Evolutionary conservation across 2,113 vertebrate genomes (phyloP).

Genomic region (Anolis carolinensis): DNA sequence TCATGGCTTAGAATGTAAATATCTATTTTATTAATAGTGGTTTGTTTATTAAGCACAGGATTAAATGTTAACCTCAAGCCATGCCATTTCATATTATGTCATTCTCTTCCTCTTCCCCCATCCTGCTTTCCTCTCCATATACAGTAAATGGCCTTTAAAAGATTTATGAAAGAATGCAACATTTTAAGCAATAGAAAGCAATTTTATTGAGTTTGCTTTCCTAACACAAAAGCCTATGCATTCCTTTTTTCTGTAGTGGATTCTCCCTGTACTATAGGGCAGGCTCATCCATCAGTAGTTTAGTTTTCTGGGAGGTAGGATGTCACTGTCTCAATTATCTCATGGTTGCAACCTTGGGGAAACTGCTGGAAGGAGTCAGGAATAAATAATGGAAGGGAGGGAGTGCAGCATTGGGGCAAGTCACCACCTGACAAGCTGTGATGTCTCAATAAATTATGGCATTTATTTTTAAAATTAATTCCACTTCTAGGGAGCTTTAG

Average conservation of each 20-base stretch:
- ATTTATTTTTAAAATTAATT: conserved; percentile 19
- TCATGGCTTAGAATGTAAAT: conserved; percentile 61
- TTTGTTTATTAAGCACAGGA: conserved; percentile 56
- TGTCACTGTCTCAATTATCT: conserved; percentile 14
- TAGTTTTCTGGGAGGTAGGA: neutral
- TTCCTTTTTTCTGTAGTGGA: conserved; percentile 6
- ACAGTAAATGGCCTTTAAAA: conserved; percentile 9
- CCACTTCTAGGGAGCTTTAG: conserved; percentile 11
- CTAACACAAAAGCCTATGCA: neutral
- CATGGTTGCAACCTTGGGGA: neutral
- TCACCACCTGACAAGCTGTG: neutral
- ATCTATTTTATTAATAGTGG: conserved; percentile 61
- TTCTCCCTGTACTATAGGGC: neutral
- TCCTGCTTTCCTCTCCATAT: neutral
- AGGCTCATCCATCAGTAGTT: conserved; percentile 24
- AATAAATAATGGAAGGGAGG: conserved; percentile 21
- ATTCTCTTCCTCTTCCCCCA: neutral
- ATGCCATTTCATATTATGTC: neutral
- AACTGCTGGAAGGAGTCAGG: neutral
- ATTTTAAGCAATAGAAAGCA: conserved; percentile 19
- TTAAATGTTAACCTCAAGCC: conserved; percentile 37
- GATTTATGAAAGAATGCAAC: conserved; percentile 20
- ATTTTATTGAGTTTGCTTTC: conserved; percentile 26
- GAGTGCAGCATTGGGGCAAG: neutral
- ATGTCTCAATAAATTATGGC: conserved; percentile 11